These are phyloP conservation scores for Strongylocentrotus purpuratus DNA, from an alignment of 35 echinoderm and acorn worm species.

Conservation along the genomic window DNA sequence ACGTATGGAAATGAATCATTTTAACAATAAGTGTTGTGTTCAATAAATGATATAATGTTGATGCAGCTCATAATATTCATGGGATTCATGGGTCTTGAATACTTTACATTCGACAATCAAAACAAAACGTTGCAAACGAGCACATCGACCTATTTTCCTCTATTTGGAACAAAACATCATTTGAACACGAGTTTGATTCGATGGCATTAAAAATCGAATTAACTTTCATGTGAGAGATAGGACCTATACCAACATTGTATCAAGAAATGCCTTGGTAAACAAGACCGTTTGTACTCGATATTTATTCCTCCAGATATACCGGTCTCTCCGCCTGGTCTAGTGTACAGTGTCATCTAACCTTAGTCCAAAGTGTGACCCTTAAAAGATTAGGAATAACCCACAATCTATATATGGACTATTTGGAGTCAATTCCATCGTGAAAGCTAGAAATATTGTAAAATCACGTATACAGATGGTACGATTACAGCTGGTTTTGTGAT, in stretches of 20 bases:
- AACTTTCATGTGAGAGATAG: background rate
- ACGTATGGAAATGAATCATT: too few relatives aligned
- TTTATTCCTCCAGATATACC: background rate
- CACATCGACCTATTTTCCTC: too few relatives aligned
- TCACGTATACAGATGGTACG: too few relatives aligned
- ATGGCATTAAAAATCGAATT: background rate
- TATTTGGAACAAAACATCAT: too few relatives aligned
- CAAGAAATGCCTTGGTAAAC: conserved; percentile 9
- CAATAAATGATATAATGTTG: too few relatives aligned
- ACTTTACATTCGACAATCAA: background rate
- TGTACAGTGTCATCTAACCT: background rate
- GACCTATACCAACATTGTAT: background rate
- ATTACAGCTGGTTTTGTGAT: too few relatives aligned
- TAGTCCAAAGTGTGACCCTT: background rate
- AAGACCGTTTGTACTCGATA: background rate
- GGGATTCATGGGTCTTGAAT: background rate
- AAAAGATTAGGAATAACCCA: background rate
- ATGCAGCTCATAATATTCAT: background rate
- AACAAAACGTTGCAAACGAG: background rate
- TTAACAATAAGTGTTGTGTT: too few relatives aligned
- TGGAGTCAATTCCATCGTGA: background rate
- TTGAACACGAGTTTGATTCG: background rate
- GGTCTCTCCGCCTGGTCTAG: background rate
- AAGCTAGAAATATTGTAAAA: too few relatives aligned
- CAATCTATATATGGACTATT: background rate